Percentiles rank a stretch among this genome's conserved stretches.
These are phyloP conservation scores for Amiota communis DNA, from an alignment of 2,888 invertebrate species.

Conservation along the genomic window DNA sequence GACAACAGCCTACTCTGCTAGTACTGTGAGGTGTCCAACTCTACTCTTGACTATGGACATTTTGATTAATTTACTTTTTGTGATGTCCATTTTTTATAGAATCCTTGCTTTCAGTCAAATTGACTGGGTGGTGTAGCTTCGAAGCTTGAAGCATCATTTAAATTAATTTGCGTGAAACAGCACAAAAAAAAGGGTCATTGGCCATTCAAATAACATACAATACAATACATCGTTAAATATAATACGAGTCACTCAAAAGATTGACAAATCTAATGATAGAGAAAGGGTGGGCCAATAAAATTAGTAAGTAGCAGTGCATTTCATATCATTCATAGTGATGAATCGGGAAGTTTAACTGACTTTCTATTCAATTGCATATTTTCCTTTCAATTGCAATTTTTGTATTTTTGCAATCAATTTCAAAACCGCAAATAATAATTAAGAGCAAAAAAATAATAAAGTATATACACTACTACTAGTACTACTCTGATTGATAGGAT, in stretches of 20 bases:
- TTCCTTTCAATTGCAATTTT: not conserved
- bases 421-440: slow-evolving; percentile 27
- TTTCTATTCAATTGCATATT: not conserved
- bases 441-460: slow-evolving; percentile 6
- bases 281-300: no score
- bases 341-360: slow-evolving; percentile 28
- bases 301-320: no score
- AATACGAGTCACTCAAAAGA: no score
- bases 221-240: not conserved
- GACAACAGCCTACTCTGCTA: not conserved
- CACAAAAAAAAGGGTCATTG: not conserved
- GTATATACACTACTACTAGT: no score
- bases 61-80: slow-evolving; percentile 61
- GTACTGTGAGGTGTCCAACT: not conserved
- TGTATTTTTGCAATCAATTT: slow-evolving; percentile 6
- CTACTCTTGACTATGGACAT: slow-evolving; percentile 52
- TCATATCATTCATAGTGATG: no score
- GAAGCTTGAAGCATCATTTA: slow-evolving; percentile 51
- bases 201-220: not conserved
- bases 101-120: not conserved
- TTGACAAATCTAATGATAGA: no score
- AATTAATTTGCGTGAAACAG: slow-evolving; percentile 56
- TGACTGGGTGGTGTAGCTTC: slow-evolving; percentile 24
- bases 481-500: slow-evolving; percentile 20
- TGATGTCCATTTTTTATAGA: slow-evolving; percentile 13